Conservation (phyloP, 2,113 vertebrate species). For the Otocyon megalotis region DNA sequence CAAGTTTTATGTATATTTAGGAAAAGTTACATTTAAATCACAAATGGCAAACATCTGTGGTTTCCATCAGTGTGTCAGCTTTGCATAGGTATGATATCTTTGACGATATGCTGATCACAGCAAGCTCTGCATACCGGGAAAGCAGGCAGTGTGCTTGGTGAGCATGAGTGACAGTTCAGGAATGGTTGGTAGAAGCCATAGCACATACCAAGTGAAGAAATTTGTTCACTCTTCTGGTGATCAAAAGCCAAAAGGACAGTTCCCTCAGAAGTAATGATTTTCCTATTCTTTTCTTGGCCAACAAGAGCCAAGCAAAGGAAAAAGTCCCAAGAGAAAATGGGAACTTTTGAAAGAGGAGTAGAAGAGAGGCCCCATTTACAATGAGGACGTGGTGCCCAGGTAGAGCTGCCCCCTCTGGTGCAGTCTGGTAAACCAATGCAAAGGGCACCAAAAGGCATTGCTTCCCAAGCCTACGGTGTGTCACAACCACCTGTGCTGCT, state of each 20-base stretch:
- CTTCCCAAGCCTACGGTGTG: background rate
- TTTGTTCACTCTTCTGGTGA: background rate
- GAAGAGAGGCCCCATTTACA: background rate
- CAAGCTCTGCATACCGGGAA: background rate
- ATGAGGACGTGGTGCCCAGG: background rate
- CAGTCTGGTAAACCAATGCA: background rate
- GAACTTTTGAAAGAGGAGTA: background rate
- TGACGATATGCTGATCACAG: background rate
- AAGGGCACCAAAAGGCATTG: background rate
- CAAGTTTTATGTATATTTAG: background rate
- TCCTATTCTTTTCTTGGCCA: background rate
- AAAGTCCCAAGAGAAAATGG: background rate
- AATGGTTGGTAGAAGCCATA: background rate
- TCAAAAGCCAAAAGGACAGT: constrained; percentile 11
- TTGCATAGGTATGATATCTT: too few species aligned
- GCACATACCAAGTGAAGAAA: background rate
- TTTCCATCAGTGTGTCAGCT: background rate
- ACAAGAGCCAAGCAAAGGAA: background rate
- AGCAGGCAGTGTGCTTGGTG: background rate
- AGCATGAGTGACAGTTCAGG: background rate
- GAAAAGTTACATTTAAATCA: background rate
- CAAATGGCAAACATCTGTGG: background rate
- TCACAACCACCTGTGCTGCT: background rate
- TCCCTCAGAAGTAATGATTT: background rate
- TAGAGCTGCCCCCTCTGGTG: accelerated